Base-by-base conservation (phyloP, 2,113 vertebrate species). In the Dasyurus viverrinus region DNA sequence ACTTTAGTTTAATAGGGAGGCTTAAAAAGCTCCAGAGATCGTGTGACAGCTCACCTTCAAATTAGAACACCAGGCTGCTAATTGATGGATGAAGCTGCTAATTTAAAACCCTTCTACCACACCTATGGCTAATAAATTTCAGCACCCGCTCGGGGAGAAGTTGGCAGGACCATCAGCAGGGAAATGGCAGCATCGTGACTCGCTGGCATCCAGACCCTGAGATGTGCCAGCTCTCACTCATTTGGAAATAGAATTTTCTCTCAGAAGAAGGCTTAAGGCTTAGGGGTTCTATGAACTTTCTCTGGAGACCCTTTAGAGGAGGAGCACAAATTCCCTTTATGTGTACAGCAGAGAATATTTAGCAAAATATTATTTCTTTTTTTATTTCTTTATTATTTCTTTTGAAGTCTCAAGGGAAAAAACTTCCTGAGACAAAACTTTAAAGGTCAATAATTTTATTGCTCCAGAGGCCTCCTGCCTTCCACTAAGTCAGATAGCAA, bases 1-100 rank as follows among this genome's bases (percentile, higher is more conserved):
- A 94, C 89, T 97, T 93, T 93, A 93, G 94, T 93, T 93, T 96
- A 96, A 95, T 60, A n/a, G 36, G 36, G 46, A 50, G 19, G n/a
- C 93, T 95, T 92, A 36, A 57, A 92, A 91, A 12, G 8, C n/a
- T 96, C 89, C 54, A 24, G 2, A 89, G 76, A 48, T 0, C 50
- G 93, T 92, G 47, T 36, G n/a, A 54, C 0, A 1, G 89, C 30
- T 90, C 92, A 19, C 55, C 26, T 95, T 93, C 30, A 52, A 89
- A 25, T 92, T 68, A 54, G 90, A 42, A 50, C 36, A 9, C 46
- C 92, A 90, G 25, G 0, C 46, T 89, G 93, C 89, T 14, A 22
- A 0, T 0, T 30, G 91, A 9, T 89, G 90, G 93, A 42, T 91
- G 97, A 90, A 89, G 19, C 52, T 91, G 12, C 0, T 90, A 91